A percentile compares a stretch with the other conserved stretches of the same genome.
These are phyloP conservation scores for Ageneiosus marmoratus DNA, from an alignment of 2,113 vertebrate genomes.

Conservation along the genomic window DNA sequence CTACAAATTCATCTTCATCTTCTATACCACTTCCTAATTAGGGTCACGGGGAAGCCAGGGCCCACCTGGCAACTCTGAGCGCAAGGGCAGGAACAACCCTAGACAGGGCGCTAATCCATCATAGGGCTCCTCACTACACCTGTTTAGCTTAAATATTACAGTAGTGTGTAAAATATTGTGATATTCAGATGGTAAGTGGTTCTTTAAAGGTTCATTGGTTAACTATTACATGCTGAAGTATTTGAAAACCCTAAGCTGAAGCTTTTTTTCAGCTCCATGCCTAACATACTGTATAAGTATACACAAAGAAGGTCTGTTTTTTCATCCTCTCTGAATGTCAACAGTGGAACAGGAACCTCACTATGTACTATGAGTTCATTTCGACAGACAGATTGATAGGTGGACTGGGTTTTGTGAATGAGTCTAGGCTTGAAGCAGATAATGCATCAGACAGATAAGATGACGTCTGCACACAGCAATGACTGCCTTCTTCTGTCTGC, in stretches of 20 bases:
- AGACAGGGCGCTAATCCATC: too few relatives aligned
- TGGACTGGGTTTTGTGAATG: conserved; percentile 67
- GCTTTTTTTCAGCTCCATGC: neutral
- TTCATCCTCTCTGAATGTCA: conserved; percentile 67
- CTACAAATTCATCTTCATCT: too few relatives aligned
- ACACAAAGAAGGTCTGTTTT: neutral
- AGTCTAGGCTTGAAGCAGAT: conserved; percentile 59
- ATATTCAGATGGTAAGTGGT: neutral
- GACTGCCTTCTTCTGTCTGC: conserved; percentile 69
- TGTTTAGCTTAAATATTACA: too few relatives aligned
- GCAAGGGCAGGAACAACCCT: too few relatives aligned
- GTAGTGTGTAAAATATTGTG: neutral
- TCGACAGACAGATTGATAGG: conserved; percentile 14
- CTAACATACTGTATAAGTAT: too few relatives aligned
- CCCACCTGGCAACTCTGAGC: too few relatives aligned
- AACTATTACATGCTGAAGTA: neutral
- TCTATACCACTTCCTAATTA: too few relatives aligned
- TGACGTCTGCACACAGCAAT: conserved; percentile 73
- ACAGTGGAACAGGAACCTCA: conserved; percentile 61
- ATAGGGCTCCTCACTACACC: too few relatives aligned
- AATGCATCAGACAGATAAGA: conserved; percentile 71
- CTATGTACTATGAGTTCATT: conserved; percentile 60
- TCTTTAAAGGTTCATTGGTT: neutral
- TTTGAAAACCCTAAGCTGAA: neutral
- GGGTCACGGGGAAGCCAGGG: too few relatives aligned